Evolutionary conservation across 1,140 invertebrate species (phyloP).

Genomic region (Drosophila oshimai): DNA sequence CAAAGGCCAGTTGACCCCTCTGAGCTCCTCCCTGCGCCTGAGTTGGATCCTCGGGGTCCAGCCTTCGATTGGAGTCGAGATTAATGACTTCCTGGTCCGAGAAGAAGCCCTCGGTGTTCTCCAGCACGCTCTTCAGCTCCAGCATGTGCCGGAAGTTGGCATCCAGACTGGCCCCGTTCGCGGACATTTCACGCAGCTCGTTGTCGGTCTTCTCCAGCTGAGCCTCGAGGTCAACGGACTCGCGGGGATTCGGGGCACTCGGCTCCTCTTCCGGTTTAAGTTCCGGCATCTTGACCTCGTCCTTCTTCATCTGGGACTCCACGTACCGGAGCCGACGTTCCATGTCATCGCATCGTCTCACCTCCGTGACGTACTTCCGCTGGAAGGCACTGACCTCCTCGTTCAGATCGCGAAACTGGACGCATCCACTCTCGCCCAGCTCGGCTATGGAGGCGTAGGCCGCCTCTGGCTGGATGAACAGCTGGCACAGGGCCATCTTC

Average conservation of each 20-base stretch:
- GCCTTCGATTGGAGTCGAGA: slow-evolving; percentile 89
- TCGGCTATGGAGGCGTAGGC: slow-evolving; percentile 94
- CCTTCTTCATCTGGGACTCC: slow-evolving; percentile 96
- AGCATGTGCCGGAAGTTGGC: slow-evolving; percentile 96
- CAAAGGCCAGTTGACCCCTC: slow-evolving; percentile 84
- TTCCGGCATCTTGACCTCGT: slow-evolving; percentile 90
- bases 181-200: slow-evolving; percentile 95
- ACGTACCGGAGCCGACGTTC: slow-evolving; percentile 96
- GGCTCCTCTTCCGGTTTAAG: slow-evolving; percentile 95
- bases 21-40: slow-evolving; percentile 86
- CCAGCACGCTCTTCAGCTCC: slow-evolving; percentile 95
- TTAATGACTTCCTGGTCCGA: slow-evolving; percentile 71
- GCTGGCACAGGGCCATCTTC: slow-evolving; percentile 92
- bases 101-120: slow-evolving; percentile 90
- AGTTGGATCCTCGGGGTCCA: slow-evolving; percentile 90
- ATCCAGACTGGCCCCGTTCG: slow-evolving; percentile 96
- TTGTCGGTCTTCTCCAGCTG: slow-evolving; percentile 96
- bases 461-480: slow-evolving; percentile 95
- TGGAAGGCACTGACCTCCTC: slow-evolving; percentile 97
- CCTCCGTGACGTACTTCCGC: slow-evolving; percentile 96
- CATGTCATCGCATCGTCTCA: slow-evolving; percentile 97
- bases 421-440: slow-evolving; percentile 93
- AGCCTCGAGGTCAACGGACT: slow-evolving; percentile 94
- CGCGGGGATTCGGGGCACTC: slow-evolving; percentile 97
- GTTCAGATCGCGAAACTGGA: slow-evolving; percentile 96